Base-by-base conservation (phyloP, 2,888 invertebrate genomes). In the Amphipoea lucens region DNA sequence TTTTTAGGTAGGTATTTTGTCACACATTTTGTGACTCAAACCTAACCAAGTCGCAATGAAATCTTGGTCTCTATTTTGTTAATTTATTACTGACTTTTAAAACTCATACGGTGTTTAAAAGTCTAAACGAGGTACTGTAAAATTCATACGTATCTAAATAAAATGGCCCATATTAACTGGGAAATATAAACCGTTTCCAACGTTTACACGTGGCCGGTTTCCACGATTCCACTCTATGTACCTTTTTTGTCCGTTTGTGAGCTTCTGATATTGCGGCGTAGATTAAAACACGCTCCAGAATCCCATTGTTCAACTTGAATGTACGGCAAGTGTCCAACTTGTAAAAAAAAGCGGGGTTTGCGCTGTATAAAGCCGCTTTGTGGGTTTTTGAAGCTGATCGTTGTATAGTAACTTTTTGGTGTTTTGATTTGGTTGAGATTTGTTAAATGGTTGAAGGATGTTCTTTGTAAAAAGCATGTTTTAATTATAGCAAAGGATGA, bases 251-350 rank as follows among this genome's bases (percentile, higher is more conserved):
- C 40, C 51, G 71, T 77, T 75, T 81, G 80, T 67, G 81, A 74
- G 87, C 62, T 81, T 76, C 69, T 77, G 76, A 85, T 82, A 75
- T 79, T 80, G 88, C 66, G 76, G 88, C 74, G 78, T 73, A 74
- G 82, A 86, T 88, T 87, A 83, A 85, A 87, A 82, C 67, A 73
- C 67, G 88, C 76, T 86, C 67, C 69, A 76, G 71, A 82, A 82
- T 78, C 60, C 80, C 67, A 88, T 87, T 87, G 88, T 87, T 88
- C 71, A 78, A 82, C 75, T 85, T 68, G 76, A 76, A 88, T 76
- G 82, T 83, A 83, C 78, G 73, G 78, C 69, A 83, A 83, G 88
- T 83, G 84, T 78, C 76, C 74, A 57, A 74, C 74, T 86, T 78
- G 70, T 69, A 45, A 81, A 70, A 60, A 60, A 66, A 60, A 66